Percentiles rank a stretch among this genome's conserved stretches.
phyloP scores from a whole-genome alignment of 2,888 invertebrate species.

The Malacosoma neustria region DNA sequence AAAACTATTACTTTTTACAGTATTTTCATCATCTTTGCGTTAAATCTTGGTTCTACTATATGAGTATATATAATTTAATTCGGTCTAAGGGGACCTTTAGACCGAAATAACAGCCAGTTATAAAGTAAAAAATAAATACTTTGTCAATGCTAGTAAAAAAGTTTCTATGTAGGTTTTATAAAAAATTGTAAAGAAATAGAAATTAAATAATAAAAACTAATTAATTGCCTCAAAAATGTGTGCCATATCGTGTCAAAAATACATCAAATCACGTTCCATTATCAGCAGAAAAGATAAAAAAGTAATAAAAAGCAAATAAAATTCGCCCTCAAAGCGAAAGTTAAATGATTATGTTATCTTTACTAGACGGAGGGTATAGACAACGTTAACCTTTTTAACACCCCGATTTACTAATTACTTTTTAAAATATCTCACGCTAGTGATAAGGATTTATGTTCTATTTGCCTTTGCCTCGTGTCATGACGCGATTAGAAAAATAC shows the following conservation, averaged over 20 bases:
- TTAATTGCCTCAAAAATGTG: too few species aligned
- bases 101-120: too few species aligned
- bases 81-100: too few species aligned
- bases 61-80: too few species aligned
- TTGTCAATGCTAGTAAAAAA: too few species aligned
- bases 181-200: too few species aligned
- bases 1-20: too few species aligned
- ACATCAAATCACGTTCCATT: neutral
- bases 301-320: neutral
- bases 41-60: too few species aligned
- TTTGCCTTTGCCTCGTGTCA: conserved; percentile 4
- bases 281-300: neutral
- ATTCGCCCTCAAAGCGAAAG: neutral
- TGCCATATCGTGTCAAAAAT: neutral
- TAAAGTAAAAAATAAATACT: too few species aligned
- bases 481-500: conserved; percentile 1
- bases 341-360: conserved; percentile 2
- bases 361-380: conserved; percentile 1
- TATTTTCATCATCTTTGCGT: too few species aligned
- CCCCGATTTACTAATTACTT: conserved; percentile 2
- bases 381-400: conserved; percentile 4
- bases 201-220: too few species aligned
- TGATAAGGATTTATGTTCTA: conserved; percentile 2
- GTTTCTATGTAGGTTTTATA: too few species aligned
- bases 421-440: neutral